phyloP scores from a whole-genome alignment of 2,797 vertebrate species.

The Phataginus tetradactyla region DNA sequence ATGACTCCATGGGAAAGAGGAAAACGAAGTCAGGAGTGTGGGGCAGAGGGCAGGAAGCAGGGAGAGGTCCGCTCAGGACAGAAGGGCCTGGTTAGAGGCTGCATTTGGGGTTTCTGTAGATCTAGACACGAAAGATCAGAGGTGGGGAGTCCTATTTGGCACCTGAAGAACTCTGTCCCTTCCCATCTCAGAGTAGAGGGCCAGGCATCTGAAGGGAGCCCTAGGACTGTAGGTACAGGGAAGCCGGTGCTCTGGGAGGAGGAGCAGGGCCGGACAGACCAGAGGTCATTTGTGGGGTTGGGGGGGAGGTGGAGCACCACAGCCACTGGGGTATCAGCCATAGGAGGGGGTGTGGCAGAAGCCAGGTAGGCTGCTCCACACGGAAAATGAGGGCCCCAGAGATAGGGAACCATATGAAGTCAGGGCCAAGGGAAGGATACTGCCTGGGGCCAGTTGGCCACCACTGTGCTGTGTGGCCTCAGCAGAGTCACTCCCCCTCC shows the following conservation, averaged over 20 bases:
- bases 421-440: not conserved
- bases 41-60: too few relatives aligned
- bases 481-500: not conserved
- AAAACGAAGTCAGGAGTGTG: not conserved
- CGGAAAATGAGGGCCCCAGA: not conserved
- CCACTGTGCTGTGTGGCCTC: not conserved
- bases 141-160: not conserved
- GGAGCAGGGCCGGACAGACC: too few relatives aligned
- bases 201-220: not conserved
- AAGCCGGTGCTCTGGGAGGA: not conserved
- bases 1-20: not conserved
- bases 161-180: not conserved
- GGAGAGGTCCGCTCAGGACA: not conserved
- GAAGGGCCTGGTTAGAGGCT: not conserved
- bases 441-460: not conserved
- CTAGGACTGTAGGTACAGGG: not conserved
- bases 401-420: not conserved
- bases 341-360: not conserved
- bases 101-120: not conserved
- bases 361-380: not conserved
- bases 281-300: not conserved
- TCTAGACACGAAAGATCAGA: not conserved
- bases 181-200: not conserved
- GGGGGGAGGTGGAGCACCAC: too few relatives aligned
- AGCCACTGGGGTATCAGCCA: not conserved